Evolutionary conservation across 2,797 vertebrate genomes (phyloP).

Genomic region (Macrochelys suwanniensis): DNA sequence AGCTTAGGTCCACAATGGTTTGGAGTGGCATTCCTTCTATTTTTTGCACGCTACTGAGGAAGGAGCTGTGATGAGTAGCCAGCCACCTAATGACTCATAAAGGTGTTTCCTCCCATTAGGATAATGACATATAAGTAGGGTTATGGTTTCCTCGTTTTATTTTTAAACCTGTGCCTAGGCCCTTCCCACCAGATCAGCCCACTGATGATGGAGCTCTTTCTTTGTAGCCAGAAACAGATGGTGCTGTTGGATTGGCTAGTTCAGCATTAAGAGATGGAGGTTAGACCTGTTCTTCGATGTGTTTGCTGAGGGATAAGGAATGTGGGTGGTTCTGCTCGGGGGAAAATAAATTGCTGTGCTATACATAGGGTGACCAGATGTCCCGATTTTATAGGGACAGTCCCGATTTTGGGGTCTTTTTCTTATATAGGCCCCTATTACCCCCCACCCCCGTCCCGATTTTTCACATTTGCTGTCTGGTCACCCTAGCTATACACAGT

Average conservation of each 20-base stretch:
- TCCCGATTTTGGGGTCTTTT: no score
- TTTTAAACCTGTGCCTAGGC: neutral
- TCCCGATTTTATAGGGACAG: no score
- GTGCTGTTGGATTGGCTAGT: neutral
- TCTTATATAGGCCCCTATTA: no score
- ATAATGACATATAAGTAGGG: neutral
- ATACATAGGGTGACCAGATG: neutral
- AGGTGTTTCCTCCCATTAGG: neutral
- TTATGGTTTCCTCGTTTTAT: neutral
- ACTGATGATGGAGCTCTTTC: neutral
- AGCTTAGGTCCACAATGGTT: neutral
- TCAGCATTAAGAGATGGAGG: neutral
- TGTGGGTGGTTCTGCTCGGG: neutral
- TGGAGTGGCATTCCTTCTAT: neutral
- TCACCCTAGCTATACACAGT: no score
- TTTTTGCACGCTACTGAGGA: neutral
- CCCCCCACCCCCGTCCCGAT: no score
- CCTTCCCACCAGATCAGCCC: neutral
- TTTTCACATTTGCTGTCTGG: no score
- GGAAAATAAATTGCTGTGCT: neutral
- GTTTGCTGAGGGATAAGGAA: neutral
- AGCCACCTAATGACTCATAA: neutral
- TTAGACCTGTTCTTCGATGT: neutral
- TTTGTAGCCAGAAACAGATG: neutral
- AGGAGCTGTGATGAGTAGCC: neutral